phyloP scores from a whole-genome alignment of 2,888 invertebrate species.

The Stenurella melanura region DNA sequence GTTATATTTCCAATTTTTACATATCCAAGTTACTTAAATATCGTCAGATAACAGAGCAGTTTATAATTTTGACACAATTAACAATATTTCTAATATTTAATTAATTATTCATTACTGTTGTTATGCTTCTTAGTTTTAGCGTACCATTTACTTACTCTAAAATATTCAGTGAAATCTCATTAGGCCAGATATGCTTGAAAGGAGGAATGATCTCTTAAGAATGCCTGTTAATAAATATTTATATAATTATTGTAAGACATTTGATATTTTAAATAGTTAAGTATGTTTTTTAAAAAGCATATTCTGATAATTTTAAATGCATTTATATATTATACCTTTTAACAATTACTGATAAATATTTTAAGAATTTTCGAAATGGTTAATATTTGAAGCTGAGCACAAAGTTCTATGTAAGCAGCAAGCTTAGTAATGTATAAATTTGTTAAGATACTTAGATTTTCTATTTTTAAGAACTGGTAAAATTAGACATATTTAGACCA shows the following conservation, averaged over 20 bases:
- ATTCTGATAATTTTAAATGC: not conserved
- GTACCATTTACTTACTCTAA: not conserved
- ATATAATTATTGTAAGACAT: too few species aligned
- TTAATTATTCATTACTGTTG: too few species aligned
- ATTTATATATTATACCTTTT: constrained; percentile 14
- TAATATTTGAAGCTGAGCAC: constrained; percentile 26
- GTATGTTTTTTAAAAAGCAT: not conserved
- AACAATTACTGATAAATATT: constrained; percentile 2
- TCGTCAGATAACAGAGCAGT: too few species aligned
- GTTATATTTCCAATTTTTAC: too few species aligned
- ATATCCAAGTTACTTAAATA: too few species aligned
- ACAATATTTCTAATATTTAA: too few species aligned
- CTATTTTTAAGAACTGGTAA: constrained; percentile 14
- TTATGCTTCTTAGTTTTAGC: too few species aligned
- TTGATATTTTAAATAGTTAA: too few species aligned
- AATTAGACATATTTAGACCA: constrained; percentile 32
- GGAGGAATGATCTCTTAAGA: not conserved
- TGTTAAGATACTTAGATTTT: constrained; percentile 11
- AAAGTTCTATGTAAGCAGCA: constrained; percentile 30
- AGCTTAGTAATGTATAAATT: constrained; percentile 31
- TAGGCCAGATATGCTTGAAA: constrained; percentile 5
- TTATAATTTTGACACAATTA: too few species aligned
- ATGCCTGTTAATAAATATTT: too few species aligned
- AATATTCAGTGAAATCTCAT: not conserved
- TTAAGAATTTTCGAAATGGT: constrained; percentile 5